phyloP scores from a whole-genome alignment of 2,797 vertebrate genomes.

The Neosilurus hyrtlii region DNA sequence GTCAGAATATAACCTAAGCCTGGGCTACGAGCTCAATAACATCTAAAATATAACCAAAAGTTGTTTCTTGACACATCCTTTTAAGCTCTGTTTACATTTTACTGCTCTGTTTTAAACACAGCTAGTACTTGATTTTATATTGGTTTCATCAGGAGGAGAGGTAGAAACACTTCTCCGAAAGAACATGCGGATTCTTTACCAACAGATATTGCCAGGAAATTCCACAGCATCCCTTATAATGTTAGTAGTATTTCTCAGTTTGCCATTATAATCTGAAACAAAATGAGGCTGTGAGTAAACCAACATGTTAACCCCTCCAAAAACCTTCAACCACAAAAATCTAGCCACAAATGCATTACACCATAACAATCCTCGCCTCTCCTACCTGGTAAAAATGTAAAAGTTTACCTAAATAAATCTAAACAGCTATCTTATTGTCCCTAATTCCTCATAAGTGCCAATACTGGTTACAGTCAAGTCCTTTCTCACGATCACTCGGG shows the following conservation, averaged over 20 bases:
- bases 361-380: background rate
- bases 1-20: too few relatives aligned
- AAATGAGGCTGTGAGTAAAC: background rate
- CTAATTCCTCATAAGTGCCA: constrained; percentile 41
- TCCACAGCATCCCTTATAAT: background rate
- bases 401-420: constrained; percentile 19
- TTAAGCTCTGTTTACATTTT: background rate
- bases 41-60: background rate
- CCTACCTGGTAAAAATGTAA: background rate
- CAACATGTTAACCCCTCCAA: too few relatives aligned
- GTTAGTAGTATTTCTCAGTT: background rate
- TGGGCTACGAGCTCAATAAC: too few relatives aligned
- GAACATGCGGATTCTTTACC: background rate
- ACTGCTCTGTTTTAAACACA: background rate
- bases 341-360: background rate
- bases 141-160: background rate
- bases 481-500: constrained; percentile 20
- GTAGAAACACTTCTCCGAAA: too few relatives aligned
- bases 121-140: background rate
- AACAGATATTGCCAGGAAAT: background rate
- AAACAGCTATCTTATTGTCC: constrained; percentile 22
- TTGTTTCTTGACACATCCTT: background rate
- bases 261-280: background rate
- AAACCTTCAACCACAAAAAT: background rate
- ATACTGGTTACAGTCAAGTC: constrained; percentile 43